Evolutionary conservation across 1,140 invertebrate genomes (phyloP).

Genomic region (Orius laevigatus): DNA sequence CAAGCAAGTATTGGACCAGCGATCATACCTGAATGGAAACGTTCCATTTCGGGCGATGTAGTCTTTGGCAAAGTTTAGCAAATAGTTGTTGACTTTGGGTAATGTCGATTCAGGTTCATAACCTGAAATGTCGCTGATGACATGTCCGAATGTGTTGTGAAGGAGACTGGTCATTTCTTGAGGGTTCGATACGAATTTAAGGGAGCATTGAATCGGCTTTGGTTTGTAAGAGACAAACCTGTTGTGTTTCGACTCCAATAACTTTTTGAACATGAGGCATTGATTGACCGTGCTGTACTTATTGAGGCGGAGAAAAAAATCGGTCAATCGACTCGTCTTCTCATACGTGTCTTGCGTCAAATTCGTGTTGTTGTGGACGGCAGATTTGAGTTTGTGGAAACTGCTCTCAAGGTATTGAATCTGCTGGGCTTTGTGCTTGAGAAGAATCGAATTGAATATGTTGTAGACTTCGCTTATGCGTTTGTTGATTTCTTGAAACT

Average conservation of each 20-base stretch:
- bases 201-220: conserved; percentile 55
- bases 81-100: background rate
- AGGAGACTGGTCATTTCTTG: conserved; percentile 87
- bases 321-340: conserved; percentile 79
- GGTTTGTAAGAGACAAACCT: conserved; percentile 62
- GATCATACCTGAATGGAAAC: conserved; percentile 5
- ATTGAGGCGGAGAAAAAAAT: conserved; percentile 79
- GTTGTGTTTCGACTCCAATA: conserved; percentile 80
- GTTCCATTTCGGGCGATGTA: background rate
- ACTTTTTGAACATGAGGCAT: conserved; percentile 83
- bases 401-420: conserved; percentile 85
- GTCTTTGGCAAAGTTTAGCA: background rate
- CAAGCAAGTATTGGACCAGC: conserved; percentile 8
- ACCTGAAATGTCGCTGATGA: conserved; percentile 25
- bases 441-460: conserved; percentile 84
- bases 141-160: conserved; percentile 88
- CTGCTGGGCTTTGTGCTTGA: conserved; percentile 83
- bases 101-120: background rate
- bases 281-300: conserved; percentile 80
- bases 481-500: conserved; percentile 85
- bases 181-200: conserved; percentile 93
- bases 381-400: conserved; percentile 76
- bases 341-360: conserved; percentile 89
- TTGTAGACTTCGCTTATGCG: conserved; percentile 91
- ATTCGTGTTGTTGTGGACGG: conserved; percentile 66